Conservation (phyloP, 64 coral and sea anemone species). For the Stichodactyla helianthus region DNA sequence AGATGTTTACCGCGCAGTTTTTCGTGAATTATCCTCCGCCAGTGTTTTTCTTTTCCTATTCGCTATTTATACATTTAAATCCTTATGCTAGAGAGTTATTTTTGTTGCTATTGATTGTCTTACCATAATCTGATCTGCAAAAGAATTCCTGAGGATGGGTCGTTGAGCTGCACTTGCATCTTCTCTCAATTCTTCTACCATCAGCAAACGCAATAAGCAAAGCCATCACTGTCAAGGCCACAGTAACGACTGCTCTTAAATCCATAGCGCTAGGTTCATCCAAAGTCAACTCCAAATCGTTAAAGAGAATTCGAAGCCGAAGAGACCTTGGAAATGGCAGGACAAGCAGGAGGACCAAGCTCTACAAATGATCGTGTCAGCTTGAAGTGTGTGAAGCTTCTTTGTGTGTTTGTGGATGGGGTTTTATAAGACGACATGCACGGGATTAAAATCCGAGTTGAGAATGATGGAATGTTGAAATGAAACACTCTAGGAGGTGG, state of each 20-base stretch:
- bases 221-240: not conserved
- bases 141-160: conserved; percentile 9
- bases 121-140: conserved; percentile 14
- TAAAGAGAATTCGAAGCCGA: not conserved
- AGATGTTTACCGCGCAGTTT: too few relatives aligned
- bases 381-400: not conserved
- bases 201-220: not conserved
- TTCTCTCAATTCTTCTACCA: not conserved
- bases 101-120: not conserved
- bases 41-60: not conserved
- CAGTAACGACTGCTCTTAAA: not conserved
- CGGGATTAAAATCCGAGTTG: not conserved
- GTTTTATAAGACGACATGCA: not conserved
- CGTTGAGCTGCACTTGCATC: not conserved
- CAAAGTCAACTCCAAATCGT: not conserved
- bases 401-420: not conserved
- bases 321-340: not conserved
- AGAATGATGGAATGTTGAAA: not conserved
- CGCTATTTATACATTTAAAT: not conserved
- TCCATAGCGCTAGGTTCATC: not conserved
- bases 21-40: not conserved
- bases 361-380: not conserved
- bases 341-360: not conserved
- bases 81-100: not conserved
- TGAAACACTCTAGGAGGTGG: not conserved